Conservation (phyloP, 2,113 vertebrate genomes). For the Notarius lentiginosus region DNA sequence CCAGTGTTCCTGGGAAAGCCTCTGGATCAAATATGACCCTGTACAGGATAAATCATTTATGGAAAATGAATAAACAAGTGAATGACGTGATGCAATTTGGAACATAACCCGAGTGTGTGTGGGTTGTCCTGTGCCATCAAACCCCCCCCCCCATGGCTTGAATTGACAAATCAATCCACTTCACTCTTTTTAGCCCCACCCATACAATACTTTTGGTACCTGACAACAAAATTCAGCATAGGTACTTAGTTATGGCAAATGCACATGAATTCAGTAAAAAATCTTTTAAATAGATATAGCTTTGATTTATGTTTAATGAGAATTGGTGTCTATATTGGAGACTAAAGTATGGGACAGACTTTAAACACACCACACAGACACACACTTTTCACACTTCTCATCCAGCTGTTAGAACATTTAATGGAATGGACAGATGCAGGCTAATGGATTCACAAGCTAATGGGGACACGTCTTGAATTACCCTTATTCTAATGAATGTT, state of each 20-base stretch:
- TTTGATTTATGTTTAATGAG: not conserved
- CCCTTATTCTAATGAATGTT: not conserved
- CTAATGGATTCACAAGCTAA: slow-evolving; percentile 25
- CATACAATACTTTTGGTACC: not conserved
- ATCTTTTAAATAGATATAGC: not conserved
- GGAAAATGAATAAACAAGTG: not conserved
- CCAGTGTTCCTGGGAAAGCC: not conserved
- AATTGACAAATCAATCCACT: not conserved
- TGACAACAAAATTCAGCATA: not conserved
- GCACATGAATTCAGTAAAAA: not conserved
- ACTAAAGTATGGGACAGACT: not conserved
- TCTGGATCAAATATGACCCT: not conserved
- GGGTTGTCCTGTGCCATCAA: too few species aligned
- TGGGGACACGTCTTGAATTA: not conserved
- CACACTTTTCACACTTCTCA: not conserved
- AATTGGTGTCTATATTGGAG: not conserved
- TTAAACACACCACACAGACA: not conserved
- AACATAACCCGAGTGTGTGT: not conserved
- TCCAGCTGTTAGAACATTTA: slow-evolving; percentile 12
- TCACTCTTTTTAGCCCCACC: not conserved
- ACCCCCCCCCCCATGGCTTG: too few species aligned
- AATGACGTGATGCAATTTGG: not conserved
- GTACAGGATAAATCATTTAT: not conserved
- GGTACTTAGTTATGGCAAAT: not conserved
- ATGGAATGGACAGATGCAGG: slow-evolving; percentile 9